Evolutionary conservation across 2,888 invertebrate species (phyloP).

Genomic region (Oscheius onirici): DNA sequence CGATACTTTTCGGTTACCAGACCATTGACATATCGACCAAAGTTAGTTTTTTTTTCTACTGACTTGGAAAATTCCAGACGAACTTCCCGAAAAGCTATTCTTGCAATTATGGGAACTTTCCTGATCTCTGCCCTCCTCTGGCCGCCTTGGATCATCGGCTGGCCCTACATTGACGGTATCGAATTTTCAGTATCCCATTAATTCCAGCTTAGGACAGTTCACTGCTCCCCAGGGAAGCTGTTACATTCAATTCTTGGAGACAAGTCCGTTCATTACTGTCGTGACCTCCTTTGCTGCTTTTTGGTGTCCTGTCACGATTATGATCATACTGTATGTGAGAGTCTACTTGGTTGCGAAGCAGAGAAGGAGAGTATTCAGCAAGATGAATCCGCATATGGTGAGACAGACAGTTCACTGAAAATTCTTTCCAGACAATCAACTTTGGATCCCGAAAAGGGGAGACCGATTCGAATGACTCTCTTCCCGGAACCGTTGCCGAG

Average conservation of each 20-base stretch:
- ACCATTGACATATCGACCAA: slow-evolving; percentile 91
- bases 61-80: slow-evolving; percentile 72
- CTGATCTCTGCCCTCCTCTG: slow-evolving; percentile 90
- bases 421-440: background rate
- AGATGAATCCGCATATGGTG: slow-evolving; percentile 4
- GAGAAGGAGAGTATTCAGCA: slow-evolving; percentile 26
- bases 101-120: slow-evolving; percentile 95
- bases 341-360: slow-evolving; percentile 22
- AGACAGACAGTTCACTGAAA: background rate
- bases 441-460: background rate
- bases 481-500: background rate
- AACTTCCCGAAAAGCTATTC: slow-evolving; percentile 87
- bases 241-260: slow-evolving; percentile 97
- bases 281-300: slow-evolving; percentile 95
- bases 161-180: slow-evolving; percentile 91
- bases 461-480: background rate
- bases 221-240: slow-evolving; percentile 90
- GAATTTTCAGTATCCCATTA: no score
- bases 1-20: slow-evolving; percentile 75
- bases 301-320: slow-evolving; percentile 91
- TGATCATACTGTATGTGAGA: slow-evolving; percentile 26
- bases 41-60: slow-evolving; percentile 72
- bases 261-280: slow-evolving; percentile 95
- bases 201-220: slow-evolving; percentile 74
- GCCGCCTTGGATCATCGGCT: slow-evolving; percentile 98